Conservation (phyloP, 2,888 invertebrate species). For the Rhaphigaster nebulosa region DNA sequence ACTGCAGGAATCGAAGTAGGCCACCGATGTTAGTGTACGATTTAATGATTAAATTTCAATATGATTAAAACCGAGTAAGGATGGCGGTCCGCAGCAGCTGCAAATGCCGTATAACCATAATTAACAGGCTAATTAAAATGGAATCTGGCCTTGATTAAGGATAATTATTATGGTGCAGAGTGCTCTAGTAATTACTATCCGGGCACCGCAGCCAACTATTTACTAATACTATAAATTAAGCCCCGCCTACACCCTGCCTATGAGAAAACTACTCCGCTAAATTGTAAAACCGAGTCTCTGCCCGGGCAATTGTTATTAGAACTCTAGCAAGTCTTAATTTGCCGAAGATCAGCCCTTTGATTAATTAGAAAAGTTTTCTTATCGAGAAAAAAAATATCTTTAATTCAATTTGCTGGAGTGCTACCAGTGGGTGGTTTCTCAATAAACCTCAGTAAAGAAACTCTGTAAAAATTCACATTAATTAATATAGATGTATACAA, state of each 20-base stretch:
- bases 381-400: background rate
- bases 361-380: slow-evolving; percentile 16
- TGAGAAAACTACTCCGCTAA: slow-evolving; percentile 20
- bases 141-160: slow-evolving; percentile 45
- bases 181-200: slow-evolving; percentile 45
- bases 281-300: background rate
- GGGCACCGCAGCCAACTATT: slow-evolving; percentile 31
- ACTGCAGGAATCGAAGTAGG: slow-evolving; percentile 33
- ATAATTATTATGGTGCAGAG: slow-evolving; percentile 37
- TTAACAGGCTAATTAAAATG: slow-evolving; percentile 49
- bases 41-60: slow-evolving; percentile 42
- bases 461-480: too few relatives aligned
- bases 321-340: background rate
- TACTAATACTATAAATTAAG: slow-evolving; percentile 45
- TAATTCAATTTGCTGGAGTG: background rate
- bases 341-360: background rate
- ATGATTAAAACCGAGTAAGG: slow-evolving; percentile 37
- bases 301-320: background rate
- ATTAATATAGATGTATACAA: too few relatives aligned
- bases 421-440: background rate
- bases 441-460: background rate
- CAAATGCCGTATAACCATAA: slow-evolving; percentile 39
- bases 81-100: slow-evolving; percentile 29
- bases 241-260: background rate
- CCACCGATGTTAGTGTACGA: slow-evolving; percentile 2